Base-by-base conservation (phyloP, 1,140 invertebrate species). In the Drosophila sproati region DNA sequence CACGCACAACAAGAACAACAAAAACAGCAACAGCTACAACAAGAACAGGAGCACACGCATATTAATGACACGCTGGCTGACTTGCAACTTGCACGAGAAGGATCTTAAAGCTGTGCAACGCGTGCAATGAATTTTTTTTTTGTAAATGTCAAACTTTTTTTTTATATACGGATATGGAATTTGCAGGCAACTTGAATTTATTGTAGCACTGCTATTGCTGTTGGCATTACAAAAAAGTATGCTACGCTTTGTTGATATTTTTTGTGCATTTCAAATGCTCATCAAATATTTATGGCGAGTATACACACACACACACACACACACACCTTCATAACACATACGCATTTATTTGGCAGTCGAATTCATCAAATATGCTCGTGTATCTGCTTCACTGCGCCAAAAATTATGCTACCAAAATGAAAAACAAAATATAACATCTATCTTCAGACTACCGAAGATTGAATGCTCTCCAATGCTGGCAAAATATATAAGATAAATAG, bases 51-150 rank as follows among this genome's bases (percentile, higher is more conserved):
- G 10, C 20, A 20, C 0, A 43, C 10, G 69, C 69, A 77, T 73
- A 77, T 77, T 77, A 77, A 69, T 78, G 75, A 78, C 64, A 78
- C 64, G 64, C 59, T 51, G 60, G 47, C 64, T 78, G 76, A 66
- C 48, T 64, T 66, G 68, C 68, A 76, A 60, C 61, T 66, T 66
- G 51, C 63, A 72, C 39, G 39, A 1, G 4, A 2, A 62, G 6
- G 12, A 39, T 55, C 55, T 60, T 50, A 37, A 68, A 73, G 52
- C 50, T 60, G 20, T 57, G 35, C 47, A 66, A 34, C 31, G 35
- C 47, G 41, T 63, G 60, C 43, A 34, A 52, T n/a, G 7, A n/a
- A 8, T 32, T 12, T 34, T 3, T 59, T 43, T 35, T 61, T 50
- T n/a, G 2, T 5, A 32, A 10, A 8, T 31, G 41, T 48, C 59